A percentile compares a stretch with the other conserved stretches of the same genome.
These are phyloP conservation scores for Xestia ashworthii DNA, from an alignment of 2,888 invertebrate genomes.

Conservation along the genomic window DNA sequence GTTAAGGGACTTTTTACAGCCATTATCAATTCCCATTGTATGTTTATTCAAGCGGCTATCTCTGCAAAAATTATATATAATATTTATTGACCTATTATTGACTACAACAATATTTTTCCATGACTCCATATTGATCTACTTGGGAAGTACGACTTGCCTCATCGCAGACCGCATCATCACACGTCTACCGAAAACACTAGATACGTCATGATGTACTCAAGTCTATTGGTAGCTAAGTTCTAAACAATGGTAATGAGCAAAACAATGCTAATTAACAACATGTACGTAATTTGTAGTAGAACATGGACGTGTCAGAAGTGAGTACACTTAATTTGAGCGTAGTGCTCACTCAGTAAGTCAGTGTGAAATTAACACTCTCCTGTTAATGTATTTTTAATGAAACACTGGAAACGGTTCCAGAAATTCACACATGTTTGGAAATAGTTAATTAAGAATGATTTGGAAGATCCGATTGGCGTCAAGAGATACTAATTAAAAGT, in stretches of 20 bases:
- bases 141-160: not conserved
- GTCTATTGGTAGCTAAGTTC: not conserved
- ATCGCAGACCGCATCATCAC: not conserved
- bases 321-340: constrained; percentile 18
- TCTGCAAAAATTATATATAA: too few relatives aligned
- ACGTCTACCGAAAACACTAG: not conserved
- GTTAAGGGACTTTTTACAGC: too few relatives aligned
- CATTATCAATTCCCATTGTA: not conserved
- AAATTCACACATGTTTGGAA: constrained; percentile 43
- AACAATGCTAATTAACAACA: constrained; percentile 18
- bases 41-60: not conserved
- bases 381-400: constrained; percentile 29
- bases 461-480: not conserved
- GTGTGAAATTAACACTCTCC: constrained; percentile 34
- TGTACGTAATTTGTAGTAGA: constrained; percentile 26
- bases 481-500: not conserved
- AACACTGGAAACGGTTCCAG: constrained; percentile 23
- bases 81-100: not conserved
- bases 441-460: constrained; percentile 12
- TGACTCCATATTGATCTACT: not conserved
- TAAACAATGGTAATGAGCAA: constrained; percentile 5
- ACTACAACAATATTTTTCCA: not conserved
- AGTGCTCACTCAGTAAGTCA: constrained; percentile 15
- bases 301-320: constrained; percentile 16
- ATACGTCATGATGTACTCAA: not conserved